Conservation (phyloP, 2,113 vertebrate species). For the Cariama cristata region DNA sequence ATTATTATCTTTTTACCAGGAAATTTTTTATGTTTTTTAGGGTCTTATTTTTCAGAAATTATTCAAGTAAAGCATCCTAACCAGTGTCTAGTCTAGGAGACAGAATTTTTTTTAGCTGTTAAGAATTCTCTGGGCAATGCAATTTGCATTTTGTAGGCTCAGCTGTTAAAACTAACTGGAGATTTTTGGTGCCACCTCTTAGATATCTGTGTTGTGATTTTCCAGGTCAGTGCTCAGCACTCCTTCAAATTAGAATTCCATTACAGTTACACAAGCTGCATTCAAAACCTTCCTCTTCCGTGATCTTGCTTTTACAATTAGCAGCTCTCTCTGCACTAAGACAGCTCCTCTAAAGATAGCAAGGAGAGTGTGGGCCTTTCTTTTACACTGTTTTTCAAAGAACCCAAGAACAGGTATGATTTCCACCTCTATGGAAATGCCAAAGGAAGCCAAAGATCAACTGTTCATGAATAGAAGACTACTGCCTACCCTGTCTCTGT, state of each 20-base stretch:
- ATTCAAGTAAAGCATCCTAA: neutral
- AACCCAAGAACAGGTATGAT: neutral
- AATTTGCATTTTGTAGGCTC: neutral
- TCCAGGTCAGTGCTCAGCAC: neutral
- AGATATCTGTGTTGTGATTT: neutral
- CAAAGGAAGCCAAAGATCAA: neutral
- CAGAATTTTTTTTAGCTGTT: neutral
- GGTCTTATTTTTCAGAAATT: constrained; percentile 18
- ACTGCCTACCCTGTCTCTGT: neutral
- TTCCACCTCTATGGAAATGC: neutral
- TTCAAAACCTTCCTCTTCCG: neutral
- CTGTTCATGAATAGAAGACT: neutral
- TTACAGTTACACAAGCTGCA: neutral
- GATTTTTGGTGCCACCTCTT: neutral
- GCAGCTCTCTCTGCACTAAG: neutral
- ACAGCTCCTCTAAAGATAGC: neutral
- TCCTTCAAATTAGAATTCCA: neutral
- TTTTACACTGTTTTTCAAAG: neutral
- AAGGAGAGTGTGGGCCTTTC: neutral
- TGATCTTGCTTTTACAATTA: neutral
- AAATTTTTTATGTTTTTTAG: neutral
- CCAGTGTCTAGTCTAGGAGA: neutral
- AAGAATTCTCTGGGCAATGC: neutral
- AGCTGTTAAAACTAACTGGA: neutral
- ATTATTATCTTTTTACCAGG: neutral